A percentile compares a stretch with the other conserved stretches of the same genome.
These are phyloP conservation scores for Entomyzon cyanotis DNA, from an alignment of 2,113 vertebrate species.

Conservation along the genomic window DNA sequence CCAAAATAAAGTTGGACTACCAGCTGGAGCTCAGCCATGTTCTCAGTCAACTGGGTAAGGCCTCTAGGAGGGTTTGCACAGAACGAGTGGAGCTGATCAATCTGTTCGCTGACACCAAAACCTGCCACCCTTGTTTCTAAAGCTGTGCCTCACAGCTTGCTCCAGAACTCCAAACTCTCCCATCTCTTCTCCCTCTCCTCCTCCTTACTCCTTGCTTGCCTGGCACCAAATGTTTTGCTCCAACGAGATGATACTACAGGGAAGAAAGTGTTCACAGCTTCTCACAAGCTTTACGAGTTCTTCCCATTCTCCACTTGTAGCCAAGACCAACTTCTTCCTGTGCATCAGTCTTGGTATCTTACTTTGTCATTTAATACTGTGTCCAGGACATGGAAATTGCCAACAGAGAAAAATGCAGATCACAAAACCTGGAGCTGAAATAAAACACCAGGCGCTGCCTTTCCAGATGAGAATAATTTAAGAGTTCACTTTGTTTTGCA, in stretches of 20 bases:
- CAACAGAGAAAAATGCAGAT: neutral
- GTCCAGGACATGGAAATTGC: neutral
- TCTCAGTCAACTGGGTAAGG: conserved; percentile 87
- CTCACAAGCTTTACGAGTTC: neutral
- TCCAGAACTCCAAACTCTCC: conserved; percentile 26
- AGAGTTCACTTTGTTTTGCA: neutral
- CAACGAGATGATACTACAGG: neutral
- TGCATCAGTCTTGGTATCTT: neutral
- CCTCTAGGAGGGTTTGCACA: neutral
- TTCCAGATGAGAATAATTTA: neutral
- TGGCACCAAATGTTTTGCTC: conserved; percentile 51
- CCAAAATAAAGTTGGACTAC: conserved; percentile 87
- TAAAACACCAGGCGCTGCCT: neutral
- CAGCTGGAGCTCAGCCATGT: conserved; percentile 81
- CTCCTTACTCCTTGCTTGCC: conserved; percentile 46
- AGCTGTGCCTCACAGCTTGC: conserved; percentile 63
- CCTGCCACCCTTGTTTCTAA: conserved; percentile 40
- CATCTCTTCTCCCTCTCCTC: conserved; percentile 9
- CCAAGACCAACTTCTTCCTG: neutral
- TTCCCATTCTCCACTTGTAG: neutral
- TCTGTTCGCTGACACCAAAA: neutral
- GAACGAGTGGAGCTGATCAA: neutral
- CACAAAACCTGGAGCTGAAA: neutral
- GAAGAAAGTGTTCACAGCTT: neutral
- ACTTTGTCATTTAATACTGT: neutral